Evolutionary conservation across 2,888 invertebrate genomes (phyloP), one percentile per base, ranked within the genome.

Genomic region (Ernsta delagoae): DNA sequence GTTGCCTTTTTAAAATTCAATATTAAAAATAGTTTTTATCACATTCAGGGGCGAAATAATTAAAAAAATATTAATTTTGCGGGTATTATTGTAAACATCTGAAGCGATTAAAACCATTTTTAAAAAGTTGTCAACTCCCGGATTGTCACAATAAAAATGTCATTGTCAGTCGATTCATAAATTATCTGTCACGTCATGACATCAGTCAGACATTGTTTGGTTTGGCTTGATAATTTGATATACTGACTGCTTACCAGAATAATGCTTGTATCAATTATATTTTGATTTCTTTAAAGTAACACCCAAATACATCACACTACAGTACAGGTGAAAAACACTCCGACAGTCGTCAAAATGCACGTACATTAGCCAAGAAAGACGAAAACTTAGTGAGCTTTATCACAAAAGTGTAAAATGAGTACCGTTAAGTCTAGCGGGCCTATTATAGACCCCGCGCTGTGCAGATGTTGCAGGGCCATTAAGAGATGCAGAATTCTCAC

Each of bases 401-500:
- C 56, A 66, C 43, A 54, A 61, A 61, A 61, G 4, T 45, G 54
- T 36, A 53, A 34, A 36, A 67, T 67, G 67, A 61, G 67, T 61
- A 60, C 67, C 54, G 61, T 61, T 61, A 67, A 67, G 60, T 89
- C 79, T 72, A 91, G 89, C 74, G 90, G 91, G 39, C 90, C 86
- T 8, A 79, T 92, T 60, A 83, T 92, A 78, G 90, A 93, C 73
- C 92, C 92, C 75, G 92, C 86, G 5, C 72, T 93, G n/a, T 93
- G 92, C 78, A 83, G 92, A 74, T 90, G 90, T 66, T 93, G 92
- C 72, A 78, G 92, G 45, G 85, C 91, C 12, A 92, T 92, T 12
- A 92, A 92, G 77, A 92, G 90, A 87, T 93, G 93, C 76, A 85
- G 93, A 75, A 79, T 90, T 8, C 81, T 93, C 5, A 90, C 90